Evolutionary conservation across 2,113 vertebrate genomes (phyloP), one percentile per base, ranked within the genome.

Genomic region (Naja naja): DNA sequence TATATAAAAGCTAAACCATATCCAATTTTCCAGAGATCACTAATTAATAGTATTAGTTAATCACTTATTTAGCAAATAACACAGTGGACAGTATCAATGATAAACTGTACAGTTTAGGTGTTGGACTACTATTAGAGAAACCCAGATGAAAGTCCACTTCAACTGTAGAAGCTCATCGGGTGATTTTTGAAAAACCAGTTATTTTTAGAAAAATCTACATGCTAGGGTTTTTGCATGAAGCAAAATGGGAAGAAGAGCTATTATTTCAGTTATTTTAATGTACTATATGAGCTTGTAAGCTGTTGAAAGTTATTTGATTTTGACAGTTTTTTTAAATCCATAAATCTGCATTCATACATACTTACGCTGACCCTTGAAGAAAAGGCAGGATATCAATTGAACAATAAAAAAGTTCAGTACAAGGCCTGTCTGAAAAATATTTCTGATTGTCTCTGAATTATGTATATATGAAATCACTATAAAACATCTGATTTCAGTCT

Each of bases 401-500:
- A 10, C 34, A 81, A 43, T 43, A 22, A 43, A 81, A 81, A 81
- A 43, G 34, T 81, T 39, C 74, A 43, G 34, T 20, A 81, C 34
- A 81, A 81, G 34, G 74, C 34, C 74, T 43, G 34, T 39, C 52
- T 89, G 58, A 39, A 18, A 12, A 54, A 45, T n/a, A 16, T 47
- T n/a, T 92, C 18, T 39, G 52, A 22, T 69, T 27, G 27, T 90
- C 60, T 18, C 12, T 30, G n/a, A 39, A 54, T 89, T 92, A 92
- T n/a, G 69, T 89, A 39, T 55, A 52, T 94, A 90, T 22, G 27
- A 49, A 90, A 87, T 64, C 34, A 53, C 49, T 25, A 12, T 22
- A 56, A 53, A 87, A 47, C 39, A 47, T 55, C 7, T 53, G 14
- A 92, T 92, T 96, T 94, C 89, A 94, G 49, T 14, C 64, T 92